phyloP scores from a whole-genome alignment of 2,113 vertebrate genomes.

The Nestor notabilis region DNA sequence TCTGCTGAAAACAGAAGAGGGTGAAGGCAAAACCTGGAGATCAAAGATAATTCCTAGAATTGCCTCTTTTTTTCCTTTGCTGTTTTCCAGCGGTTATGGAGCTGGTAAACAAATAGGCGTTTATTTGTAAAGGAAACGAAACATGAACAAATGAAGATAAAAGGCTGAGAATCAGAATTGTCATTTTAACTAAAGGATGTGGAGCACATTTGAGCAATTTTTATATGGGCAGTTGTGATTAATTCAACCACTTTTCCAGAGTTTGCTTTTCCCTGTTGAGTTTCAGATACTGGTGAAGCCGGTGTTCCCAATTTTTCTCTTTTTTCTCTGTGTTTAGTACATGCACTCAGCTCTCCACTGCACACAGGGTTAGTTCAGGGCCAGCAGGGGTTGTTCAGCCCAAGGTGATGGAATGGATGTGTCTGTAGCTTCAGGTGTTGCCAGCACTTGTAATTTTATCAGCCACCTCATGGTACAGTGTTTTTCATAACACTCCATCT shows the following conservation, averaged over 20 bases:
- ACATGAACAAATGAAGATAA: neutral
- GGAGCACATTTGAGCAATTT: neutral
- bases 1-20: neutral
- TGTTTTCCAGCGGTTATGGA: neutral
- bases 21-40: neutral
- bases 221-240: neutral
- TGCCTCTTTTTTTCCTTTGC: neutral
- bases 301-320: neutral
- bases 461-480: too few species aligned
- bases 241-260: neutral
- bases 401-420: neutral
- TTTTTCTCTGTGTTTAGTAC: neutral
- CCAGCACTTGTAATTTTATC: neutral
- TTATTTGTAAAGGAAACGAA: neutral
- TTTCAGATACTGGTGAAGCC: neutral
- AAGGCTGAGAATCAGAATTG: neutral
- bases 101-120: neutral
- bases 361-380: neutral
- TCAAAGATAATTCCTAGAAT: neutral
- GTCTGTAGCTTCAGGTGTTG: neutral
- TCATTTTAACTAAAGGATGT: neutral
- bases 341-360: neutral
- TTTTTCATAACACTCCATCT: neutral
- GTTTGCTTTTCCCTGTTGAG: neutral
- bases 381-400: neutral